A percentile compares a stretch with the other conserved stretches of the same genome.
Conservation (phyloP, 2,888 invertebrate genomes). For the Cepaea hortensis region DNA sequence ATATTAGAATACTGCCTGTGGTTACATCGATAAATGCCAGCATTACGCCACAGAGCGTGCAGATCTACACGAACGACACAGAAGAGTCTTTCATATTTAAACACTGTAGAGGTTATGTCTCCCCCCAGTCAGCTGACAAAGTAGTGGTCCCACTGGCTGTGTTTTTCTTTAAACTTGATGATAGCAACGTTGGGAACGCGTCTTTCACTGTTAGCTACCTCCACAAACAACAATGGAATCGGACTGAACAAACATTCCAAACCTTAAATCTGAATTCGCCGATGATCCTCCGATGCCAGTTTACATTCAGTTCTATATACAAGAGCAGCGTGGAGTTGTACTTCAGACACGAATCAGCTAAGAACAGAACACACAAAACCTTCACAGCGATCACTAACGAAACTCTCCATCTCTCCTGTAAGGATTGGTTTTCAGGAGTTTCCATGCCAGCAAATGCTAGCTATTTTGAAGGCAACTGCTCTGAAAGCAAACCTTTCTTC, state of each 20-base stretch:
- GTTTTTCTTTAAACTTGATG: not conserved
- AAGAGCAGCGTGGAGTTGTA: not conserved
- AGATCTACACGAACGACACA: not conserved
- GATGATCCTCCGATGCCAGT: not conserved
- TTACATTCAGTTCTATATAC: not conserved
- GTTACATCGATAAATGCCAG: not conserved
- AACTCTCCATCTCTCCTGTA: not conserved
- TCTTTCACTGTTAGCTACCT: not conserved
- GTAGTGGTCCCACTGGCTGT: not conserved
- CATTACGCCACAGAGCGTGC: not conserved
- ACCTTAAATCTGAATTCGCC: not conserved
- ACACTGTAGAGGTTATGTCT: not conserved
- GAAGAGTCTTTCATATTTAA: not conserved
- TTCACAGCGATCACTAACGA: constrained; percentile 6
- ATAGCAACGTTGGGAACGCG: not conserved
- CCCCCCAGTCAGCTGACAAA: not conserved
- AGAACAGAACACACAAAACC: not conserved
- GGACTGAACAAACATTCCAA: not conserved
- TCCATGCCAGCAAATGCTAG: not conserved
- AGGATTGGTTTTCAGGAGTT: not conserved
- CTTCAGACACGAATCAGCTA: not conserved
- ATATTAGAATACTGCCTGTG: not conserved
- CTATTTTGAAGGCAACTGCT: constrained; percentile 2
- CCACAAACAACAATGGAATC: not conserved
- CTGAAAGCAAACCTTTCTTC: not conserved